These are phyloP conservation scores for Lutjanus campechanus DNA, from an alignment of 2,797 vertebrate species.

Conservation along the genomic window DNA sequence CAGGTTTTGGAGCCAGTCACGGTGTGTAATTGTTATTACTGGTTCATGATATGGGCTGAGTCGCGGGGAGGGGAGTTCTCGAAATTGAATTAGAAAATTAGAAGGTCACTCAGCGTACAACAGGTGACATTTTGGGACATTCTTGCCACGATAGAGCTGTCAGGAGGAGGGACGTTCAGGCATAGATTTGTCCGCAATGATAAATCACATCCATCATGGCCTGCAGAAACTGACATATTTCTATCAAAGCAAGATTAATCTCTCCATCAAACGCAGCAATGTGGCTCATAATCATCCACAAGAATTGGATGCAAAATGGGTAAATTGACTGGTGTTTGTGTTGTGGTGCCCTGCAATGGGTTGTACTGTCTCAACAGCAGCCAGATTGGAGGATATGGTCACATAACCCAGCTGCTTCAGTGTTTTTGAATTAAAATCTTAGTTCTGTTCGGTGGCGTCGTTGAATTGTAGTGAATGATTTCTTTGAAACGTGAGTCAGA, in stretches of 20 bases:
- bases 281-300: conserved; percentile 88
- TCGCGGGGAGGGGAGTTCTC: conserved; percentile 56
- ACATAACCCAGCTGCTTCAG: conserved; percentile 24
- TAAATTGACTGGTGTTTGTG: conserved; percentile 75
- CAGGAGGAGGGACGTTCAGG: conserved; percentile 74
- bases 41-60: conserved; percentile 82
- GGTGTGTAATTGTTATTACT: conserved; percentile 92
- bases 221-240: conserved; percentile 88
- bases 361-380: conserved; percentile 24
- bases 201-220: conserved; percentile 92
- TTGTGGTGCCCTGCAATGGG: conserved; percentile 36
- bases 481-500: background rate
- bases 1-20: conserved; percentile 93
- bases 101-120: conserved; percentile 85
- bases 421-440: background rate
- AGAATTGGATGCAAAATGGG: conserved; percentile 85
- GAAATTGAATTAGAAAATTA: conserved; percentile 87
- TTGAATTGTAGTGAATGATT: conserved; percentile 11
- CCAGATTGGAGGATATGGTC: conserved; percentile 38
- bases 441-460: background rate
- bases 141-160: conserved; percentile 85
- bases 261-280: conserved; percentile 88
- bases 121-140: conserved; percentile 92
- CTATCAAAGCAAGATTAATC: conserved; percentile 96
- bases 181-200: conserved; percentile 91